These are phyloP conservation scores for Pollenia griseotomentosa DNA, from an alignment of 2,888 invertebrate genomes.

Conservation along the genomic window DNA sequence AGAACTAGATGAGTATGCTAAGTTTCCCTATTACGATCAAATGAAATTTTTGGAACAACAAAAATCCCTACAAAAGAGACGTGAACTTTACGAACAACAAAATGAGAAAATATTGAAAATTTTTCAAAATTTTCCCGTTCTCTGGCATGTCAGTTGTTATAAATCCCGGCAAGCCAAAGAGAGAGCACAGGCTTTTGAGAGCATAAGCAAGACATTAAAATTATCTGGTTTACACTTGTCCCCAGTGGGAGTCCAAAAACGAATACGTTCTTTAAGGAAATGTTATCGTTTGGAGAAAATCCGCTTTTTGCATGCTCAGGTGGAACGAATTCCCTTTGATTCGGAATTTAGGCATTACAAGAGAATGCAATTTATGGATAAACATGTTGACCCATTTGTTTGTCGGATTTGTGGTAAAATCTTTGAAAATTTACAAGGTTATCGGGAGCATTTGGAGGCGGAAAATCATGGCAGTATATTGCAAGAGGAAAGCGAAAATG, in stretches of 20 bases:
- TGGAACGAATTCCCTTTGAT: constrained; percentile 75
- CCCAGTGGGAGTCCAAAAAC: constrained; percentile 76
- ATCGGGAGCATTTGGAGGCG: constrained; percentile 76
- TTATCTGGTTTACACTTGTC: constrained; percentile 75
- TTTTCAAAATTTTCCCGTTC: constrained; percentile 79
- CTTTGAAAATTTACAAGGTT: constrained; percentile 77
- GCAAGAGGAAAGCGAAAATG: constrained; percentile 49
- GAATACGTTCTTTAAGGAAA: constrained; percentile 78
- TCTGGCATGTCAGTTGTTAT: constrained; percentile 78
- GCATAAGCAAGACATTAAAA: constrained; percentile 76
- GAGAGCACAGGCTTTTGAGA: constrained; percentile 77
- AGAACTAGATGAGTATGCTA: constrained; percentile 76
- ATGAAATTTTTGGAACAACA: constrained; percentile 78
- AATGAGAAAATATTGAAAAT: constrained; percentile 78
- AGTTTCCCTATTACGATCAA: constrained; percentile 78
- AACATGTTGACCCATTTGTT: constrained; percentile 80
- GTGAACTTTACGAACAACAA: constrained; percentile 77
- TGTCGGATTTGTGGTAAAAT: constrained; percentile 79
- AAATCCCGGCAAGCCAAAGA: constrained; percentile 74
- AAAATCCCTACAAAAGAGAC: constrained; percentile 78
- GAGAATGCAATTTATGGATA: constrained; percentile 79
- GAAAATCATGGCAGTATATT: constrained; percentile 70
- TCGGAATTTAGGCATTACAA: constrained; percentile 78
- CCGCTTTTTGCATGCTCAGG: constrained; percentile 77
- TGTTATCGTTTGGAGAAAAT: constrained; percentile 80